Percentiles rank a stretch among this genome's conserved stretches.
These are phyloP conservation scores for Lathronympha strigana DNA, from an alignment of 2,888 invertebrate genomes.

Conservation along the genomic window DNA sequence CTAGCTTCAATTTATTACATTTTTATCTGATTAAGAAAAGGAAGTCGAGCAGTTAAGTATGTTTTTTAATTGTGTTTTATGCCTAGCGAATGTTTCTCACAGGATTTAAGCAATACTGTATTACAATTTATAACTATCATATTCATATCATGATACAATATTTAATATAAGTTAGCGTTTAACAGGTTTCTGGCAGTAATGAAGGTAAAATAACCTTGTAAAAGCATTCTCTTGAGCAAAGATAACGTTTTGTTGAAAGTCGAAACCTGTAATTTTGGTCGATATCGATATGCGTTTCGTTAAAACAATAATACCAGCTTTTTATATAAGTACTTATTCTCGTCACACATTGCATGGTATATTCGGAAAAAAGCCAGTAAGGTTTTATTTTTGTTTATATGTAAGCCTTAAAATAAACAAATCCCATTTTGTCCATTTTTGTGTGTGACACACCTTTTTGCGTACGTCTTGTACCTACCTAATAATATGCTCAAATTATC, in stretches of 20 bases:
- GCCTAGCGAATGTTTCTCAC: slow-evolving; percentile 1
- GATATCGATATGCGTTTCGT: neutral
- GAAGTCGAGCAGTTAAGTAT: neutral
- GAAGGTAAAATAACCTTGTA: slow-evolving; percentile 12
- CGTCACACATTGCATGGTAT: too few species aligned
- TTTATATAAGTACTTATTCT: too few species aligned
- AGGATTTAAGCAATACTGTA: neutral
- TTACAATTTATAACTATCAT: too few species aligned
- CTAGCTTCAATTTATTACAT: neutral
- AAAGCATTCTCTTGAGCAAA: neutral
- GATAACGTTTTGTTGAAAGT: neutral
- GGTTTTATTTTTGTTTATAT: too few species aligned
- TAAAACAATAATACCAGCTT: too few species aligned
- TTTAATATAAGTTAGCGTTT: neutral
- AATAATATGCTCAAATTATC: too few species aligned
- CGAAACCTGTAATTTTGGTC: neutral
- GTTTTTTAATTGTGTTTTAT: neutral
- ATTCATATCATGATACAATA: slow-evolving; percentile 8
- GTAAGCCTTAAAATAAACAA: too few species aligned
- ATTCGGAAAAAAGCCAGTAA: too few species aligned
- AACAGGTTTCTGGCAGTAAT: slow-evolving; percentile 1
- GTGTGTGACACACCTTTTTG: too few species aligned
- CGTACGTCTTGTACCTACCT: too few species aligned
- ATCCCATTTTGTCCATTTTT: too few species aligned
- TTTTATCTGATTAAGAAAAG: neutral